Base-by-base conservation (phyloP, 2,888 invertebrate species). In the Nomada goodeniana region DNA sequence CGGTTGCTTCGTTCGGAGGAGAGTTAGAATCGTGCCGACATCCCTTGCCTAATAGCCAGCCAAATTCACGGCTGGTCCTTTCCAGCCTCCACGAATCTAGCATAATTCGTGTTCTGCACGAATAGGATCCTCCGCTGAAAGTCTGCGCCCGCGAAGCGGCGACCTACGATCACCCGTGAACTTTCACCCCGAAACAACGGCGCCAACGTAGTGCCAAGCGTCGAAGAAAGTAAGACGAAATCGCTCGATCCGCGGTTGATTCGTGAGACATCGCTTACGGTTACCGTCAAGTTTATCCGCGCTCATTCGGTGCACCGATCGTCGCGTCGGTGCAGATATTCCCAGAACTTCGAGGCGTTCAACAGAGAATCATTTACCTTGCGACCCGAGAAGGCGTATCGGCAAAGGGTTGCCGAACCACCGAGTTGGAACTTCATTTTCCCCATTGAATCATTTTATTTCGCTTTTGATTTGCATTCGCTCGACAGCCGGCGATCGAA, bases 21-120 rank as follows among this genome's bases (percentile, higher is more conserved):
- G 68, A 81, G 70, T 86, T 86, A 88, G 88, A 89, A 87, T 87
- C 86, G 85, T 85, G 88, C 89, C 87, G 88, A 76, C 89, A 85
- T 89, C 88, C 87, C 87, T 61, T 88, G 78, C 80, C 89, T 91
- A 90, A 92, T 91, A 92, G 91, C 89, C 90, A 86, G 86, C 89
- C 72, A 89, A 92, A 91, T 91, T 90, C 88, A 84, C 85, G 78
- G 87, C 80, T 85, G 78, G 83, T 82, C 63, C 86, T 83, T 81
- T 80, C 83, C 78, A 76, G 72, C 71, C 78, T 74, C 61, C 59
- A 83, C 76, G 71, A 83, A 70, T 77, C 71, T 61, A 78, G 60
- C 64, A n/a, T 53, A 36, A 65, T 47, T 67, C 63, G 53, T 77
- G 20, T 42, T 63, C 55, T 36, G 42, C 20, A 13, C 61, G 60